Conservation (phyloP, 2,888 invertebrate species). For the Caenorhabditis sinica region DNA sequence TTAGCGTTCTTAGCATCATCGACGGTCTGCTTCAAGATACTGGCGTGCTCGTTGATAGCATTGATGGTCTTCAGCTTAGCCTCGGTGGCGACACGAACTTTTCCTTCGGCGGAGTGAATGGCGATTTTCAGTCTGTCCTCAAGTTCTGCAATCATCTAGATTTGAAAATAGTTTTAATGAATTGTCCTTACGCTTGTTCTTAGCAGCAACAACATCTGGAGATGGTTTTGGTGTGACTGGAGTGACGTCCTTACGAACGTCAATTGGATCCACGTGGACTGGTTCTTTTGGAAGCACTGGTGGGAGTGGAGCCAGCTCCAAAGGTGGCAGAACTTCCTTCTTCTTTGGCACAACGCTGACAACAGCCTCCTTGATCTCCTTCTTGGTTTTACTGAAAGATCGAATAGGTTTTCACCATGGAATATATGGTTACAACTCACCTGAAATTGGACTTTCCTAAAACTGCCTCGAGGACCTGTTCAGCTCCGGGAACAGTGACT, state of each 20-base stretch:
- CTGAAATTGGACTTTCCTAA: slow-evolving; percentile 70
- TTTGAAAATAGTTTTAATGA: not conserved
- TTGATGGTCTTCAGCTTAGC: slow-evolving; percentile 76
- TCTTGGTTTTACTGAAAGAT: slow-evolving; percentile 63
- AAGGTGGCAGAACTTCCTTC: slow-evolving; percentile 68
- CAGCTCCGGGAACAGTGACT: slow-evolving; percentile 72
- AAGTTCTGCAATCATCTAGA: slow-evolving; percentile 65
- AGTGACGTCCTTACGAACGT: slow-evolving; percentile 73
- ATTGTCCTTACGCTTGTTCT: slow-evolving; percentile 65
- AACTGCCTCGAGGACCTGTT: slow-evolving; percentile 74
- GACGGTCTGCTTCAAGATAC: slow-evolving; percentile 84
- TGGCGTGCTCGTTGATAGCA: slow-evolving; percentile 84
- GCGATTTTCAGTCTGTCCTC: slow-evolving; percentile 73
- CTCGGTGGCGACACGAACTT: slow-evolving; percentile 74
- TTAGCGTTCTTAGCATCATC: slow-evolving; percentile 74
- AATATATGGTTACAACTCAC: slow-evolving; percentile 54
- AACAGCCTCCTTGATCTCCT: slow-evolving; percentile 67
- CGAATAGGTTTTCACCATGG: not conserved
- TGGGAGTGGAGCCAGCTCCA: slow-evolving; percentile 60
- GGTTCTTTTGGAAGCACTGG: slow-evolving; percentile 68
- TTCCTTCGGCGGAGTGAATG: slow-evolving; percentile 74
- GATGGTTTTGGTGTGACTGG: slow-evolving; percentile 59
- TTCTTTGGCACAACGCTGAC: slow-evolving; percentile 66
- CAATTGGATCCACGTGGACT: slow-evolving; percentile 76
- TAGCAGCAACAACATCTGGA: slow-evolving; percentile 51